Conservation (phyloP, 2,888 invertebrate species). For the Nezara viridula region DNA sequence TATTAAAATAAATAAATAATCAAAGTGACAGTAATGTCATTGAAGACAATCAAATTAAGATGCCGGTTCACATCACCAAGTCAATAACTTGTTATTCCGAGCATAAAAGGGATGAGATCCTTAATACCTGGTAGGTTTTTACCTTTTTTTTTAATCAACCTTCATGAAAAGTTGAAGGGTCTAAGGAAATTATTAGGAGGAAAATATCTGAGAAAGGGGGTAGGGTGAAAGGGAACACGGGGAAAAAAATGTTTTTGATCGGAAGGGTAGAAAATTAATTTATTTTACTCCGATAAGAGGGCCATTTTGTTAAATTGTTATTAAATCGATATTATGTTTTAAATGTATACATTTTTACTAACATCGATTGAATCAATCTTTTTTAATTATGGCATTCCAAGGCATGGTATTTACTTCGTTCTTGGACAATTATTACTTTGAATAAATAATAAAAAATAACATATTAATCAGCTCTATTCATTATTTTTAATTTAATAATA, state of each 20-base stretch:
- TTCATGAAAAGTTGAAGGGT: slow-evolving; percentile 32
- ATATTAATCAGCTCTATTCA: background rate
- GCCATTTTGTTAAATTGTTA: background rate
- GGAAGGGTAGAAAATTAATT: slow-evolving; percentile 32
- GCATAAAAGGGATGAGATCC: slow-evolving; percentile 1
- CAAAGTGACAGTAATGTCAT: background rate
- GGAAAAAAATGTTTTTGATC: background rate
- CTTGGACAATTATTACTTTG: background rate
- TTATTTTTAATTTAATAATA: too few species aligned
- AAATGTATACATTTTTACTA: background rate
- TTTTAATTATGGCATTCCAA: background rate
- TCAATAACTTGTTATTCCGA: background rate
- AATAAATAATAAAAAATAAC: background rate
- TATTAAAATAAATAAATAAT: background rate
- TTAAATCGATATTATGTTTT: background rate
- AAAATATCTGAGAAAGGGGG: slow-evolving; percentile 17
- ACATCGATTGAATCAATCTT: background rate
- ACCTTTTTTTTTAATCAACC: slow-evolving; percentile 24
- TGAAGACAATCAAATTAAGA: background rate
- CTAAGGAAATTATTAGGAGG: slow-evolving; percentile 43
- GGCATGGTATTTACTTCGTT: background rate
- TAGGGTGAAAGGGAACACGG: background rate
- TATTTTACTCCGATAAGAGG: background rate
- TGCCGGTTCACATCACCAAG: background rate
- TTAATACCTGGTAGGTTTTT: slow-evolving; percentile 13